phyloP scores from a whole-genome alignment of 2,113 vertebrate species.

The Nycticryphes semicollaris region DNA sequence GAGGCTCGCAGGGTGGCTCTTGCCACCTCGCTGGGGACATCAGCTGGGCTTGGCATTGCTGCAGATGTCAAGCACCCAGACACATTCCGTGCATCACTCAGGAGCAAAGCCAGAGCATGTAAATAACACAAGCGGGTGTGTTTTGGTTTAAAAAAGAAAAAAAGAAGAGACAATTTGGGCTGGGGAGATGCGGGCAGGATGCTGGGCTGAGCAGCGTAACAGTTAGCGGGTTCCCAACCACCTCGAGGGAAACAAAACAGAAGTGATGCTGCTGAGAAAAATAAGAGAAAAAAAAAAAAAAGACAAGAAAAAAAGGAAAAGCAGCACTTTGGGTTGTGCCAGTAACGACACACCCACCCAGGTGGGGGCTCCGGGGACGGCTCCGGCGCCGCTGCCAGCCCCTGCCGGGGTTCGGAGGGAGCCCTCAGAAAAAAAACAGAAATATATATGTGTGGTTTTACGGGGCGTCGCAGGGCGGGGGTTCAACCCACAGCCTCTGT shows the following conservation, averaged over 20 bases:
- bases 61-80: background rate
- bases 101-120: background rate
- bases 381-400: background rate
- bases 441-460: background rate
- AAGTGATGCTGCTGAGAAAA: constrained; percentile 4
- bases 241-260: background rate
- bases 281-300: background rate
- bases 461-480: background rate
- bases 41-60: background rate
- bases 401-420: background rate
- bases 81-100: background rate
- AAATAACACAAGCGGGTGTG: background rate
- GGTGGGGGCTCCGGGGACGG: background rate
- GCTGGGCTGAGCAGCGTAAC: background rate
- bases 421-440: background rate
- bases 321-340: background rate
- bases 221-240: background rate
- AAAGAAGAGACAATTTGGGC: background rate
- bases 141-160: background rate
- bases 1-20: background rate
- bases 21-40: background rate
- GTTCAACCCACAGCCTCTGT: background rate
- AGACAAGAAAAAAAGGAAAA: background rate
- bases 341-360: background rate
- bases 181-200: background rate